These are phyloP conservation scores for Pogona vitticeps DNA, from an alignment of 2,113 vertebrate species.

Conservation along the genomic window DNA sequence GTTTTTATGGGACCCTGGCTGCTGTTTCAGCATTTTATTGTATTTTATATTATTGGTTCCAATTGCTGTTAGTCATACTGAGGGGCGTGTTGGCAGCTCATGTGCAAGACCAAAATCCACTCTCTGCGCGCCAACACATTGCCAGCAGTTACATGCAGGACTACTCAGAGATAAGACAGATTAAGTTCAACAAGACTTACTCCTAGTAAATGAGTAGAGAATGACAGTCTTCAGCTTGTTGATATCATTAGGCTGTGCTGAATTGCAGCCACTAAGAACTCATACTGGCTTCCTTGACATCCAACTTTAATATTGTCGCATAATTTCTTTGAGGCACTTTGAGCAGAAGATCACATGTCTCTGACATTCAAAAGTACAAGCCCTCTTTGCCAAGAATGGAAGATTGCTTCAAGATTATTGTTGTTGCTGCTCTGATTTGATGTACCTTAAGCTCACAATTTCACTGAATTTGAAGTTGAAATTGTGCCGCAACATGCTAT, in stretches of 20 bases:
- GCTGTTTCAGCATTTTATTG: too few species aligned
- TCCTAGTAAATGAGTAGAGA: background rate
- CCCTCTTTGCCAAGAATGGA: slow-evolving; percentile 43
- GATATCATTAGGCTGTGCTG: background rate
- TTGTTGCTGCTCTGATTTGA: background rate
- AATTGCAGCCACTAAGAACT: slow-evolving; percentile 63
- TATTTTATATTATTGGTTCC: too few species aligned
- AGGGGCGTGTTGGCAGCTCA: slow-evolving; percentile 1
- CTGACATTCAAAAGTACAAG: slow-evolving; percentile 72
- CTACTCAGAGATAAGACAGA: background rate
- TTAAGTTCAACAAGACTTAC: background rate
- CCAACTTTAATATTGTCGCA: slow-evolving; percentile 79
- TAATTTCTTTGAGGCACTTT: slow-evolving; percentile 73
- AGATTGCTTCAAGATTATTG: slow-evolving; percentile 2
- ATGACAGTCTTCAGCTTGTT: background rate
- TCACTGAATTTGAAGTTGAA: background rate
- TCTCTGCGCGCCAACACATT: slow-evolving; percentile 9
- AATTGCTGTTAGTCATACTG: too few species aligned
- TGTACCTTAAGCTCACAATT: background rate
- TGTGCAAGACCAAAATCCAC: slow-evolving; percentile 27
- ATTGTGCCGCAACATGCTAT: background rate
- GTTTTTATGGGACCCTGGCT: too few species aligned
- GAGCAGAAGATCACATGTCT: slow-evolving; percentile 79
- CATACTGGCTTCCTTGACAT: slow-evolving; percentile 74
- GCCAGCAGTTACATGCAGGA: background rate